Percentiles rank a stretch among this genome's conserved stretches.
These are phyloP conservation scores for Gari tellinella DNA, from an alignment of 2,888 invertebrate species.

Conservation along the genomic window DNA sequence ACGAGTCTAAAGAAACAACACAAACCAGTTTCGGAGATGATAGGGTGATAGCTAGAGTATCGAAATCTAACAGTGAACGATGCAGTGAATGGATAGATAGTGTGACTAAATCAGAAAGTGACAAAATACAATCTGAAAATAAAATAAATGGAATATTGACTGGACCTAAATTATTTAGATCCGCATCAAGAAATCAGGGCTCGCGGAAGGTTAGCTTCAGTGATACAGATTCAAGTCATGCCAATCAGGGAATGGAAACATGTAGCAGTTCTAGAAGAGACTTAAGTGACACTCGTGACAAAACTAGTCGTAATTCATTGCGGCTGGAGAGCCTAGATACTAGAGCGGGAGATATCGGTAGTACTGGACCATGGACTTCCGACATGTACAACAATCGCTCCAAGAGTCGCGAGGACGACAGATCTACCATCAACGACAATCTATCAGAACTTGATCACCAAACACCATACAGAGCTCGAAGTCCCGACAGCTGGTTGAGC, in stretches of 20 bases:
- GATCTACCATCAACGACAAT: constrained; percentile 49
- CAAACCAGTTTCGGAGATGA: constrained; percentile 29
- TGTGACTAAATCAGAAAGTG: constrained; percentile 11
- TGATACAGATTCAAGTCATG: constrained; percentile 1
- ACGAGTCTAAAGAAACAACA: constrained; percentile 28
- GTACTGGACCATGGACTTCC: constrained; percentile 36
- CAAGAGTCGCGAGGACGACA: constrained; percentile 22
- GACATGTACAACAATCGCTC: constrained; percentile 41
- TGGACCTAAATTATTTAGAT: constrained; percentile 49
- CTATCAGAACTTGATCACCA: constrained; percentile 44
- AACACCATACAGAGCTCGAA: constrained; percentile 27
- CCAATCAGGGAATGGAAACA: too few relatives aligned
- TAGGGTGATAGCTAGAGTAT: constrained; percentile 37
- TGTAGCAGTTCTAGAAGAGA: too few relatives aligned
- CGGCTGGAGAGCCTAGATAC: too few relatives aligned
- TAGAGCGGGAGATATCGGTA: not conserved
- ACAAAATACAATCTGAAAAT: constrained; percentile 6
- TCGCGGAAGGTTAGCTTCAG: constrained; percentile 20
- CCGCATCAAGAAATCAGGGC: constrained; percentile 18
- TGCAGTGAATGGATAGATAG: constrained; percentile 49
- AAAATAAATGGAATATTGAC: constrained; percentile 48
- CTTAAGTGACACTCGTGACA: too few relatives aligned
- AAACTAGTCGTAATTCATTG: too few relatives aligned
- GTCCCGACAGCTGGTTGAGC: constrained; percentile 59
- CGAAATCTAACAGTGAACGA: constrained; percentile 29